Evolutionary conservation across 1,140 invertebrate species (phyloP).

Genomic region (Lamellibrachia luymesi): DNA sequence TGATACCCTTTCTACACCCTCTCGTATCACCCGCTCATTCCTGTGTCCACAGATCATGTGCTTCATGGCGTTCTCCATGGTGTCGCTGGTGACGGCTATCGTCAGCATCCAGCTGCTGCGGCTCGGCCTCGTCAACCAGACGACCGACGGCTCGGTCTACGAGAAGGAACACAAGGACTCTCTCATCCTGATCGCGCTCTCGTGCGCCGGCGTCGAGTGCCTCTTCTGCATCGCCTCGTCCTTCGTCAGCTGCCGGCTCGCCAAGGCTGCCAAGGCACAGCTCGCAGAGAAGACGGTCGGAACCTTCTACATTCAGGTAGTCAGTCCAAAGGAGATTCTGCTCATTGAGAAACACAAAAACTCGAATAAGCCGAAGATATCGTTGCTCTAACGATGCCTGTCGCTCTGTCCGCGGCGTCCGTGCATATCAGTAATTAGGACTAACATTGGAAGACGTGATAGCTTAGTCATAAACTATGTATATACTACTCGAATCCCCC

Average conservation of each 20-base stretch:
- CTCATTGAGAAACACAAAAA: slow-evolving; percentile 20
- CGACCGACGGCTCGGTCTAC: slow-evolving; percentile 56
- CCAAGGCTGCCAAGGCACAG: slow-evolving; percentile 54
- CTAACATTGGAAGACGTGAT: neutral
- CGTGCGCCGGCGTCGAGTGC: slow-evolving; percentile 49
- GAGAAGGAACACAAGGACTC: slow-evolving; percentile 56
- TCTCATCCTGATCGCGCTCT: slow-evolving; percentile 53
- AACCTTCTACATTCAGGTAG: slow-evolving; percentile 57
- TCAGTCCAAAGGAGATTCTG: slow-evolving; percentile 40
- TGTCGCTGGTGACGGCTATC: slow-evolving; percentile 55
- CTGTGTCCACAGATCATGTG: slow-evolving; percentile 53
- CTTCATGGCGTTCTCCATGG: slow-evolving; percentile 56
- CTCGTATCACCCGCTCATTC: no score
- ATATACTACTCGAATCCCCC: no score
- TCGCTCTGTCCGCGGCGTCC: neutral
- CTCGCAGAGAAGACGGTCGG: slow-evolving; percentile 53
- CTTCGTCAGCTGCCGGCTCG: slow-evolving; percentile 52
- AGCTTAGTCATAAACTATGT: no score
- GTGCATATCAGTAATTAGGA: neutral
- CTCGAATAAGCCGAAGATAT: neutral
- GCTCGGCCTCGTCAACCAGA: slow-evolving; percentile 57
- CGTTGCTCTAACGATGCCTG: neutral
- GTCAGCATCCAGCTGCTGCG: slow-evolving; percentile 58
- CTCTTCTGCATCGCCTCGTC: slow-evolving; percentile 53
- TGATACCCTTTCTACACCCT: no score